These are phyloP conservation scores for Endotricha flammealis DNA, from an alignment of 2,888 invertebrate species.

Conservation along the genomic window DNA sequence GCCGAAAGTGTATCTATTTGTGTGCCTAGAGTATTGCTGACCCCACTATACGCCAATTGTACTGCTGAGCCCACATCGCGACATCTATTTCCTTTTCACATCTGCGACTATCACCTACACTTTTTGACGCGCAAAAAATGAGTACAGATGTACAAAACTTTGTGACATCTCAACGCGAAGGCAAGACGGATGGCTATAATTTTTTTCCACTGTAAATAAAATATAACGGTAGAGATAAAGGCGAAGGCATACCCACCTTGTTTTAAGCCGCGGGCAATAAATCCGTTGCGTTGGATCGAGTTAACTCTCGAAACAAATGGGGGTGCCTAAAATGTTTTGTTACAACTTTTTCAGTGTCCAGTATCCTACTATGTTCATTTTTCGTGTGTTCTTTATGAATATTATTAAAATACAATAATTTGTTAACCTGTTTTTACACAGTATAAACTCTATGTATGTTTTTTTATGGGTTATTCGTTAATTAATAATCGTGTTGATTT, in stretches of 20 bases:
- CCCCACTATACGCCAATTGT: too few species aligned
- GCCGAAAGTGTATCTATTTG: too few species aligned
- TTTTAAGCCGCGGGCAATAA: slow-evolving; percentile 41
- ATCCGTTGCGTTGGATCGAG: slow-evolving; percentile 32
- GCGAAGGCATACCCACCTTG: slow-evolving; percentile 40
- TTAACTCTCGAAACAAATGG: slow-evolving; percentile 44
- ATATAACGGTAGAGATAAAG: slow-evolving; percentile 46
- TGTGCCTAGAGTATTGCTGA: too few species aligned
- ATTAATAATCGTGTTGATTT: too few species aligned
- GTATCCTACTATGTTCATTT: too few species aligned
- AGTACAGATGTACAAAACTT: slow-evolving; percentile 30
- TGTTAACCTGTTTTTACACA: too few species aligned
- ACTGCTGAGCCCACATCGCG: too few species aligned
- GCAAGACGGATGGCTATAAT: slow-evolving; percentile 41
- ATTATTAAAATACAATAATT: background rate
- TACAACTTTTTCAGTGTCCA: slow-evolving; percentile 49
- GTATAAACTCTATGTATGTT: too few species aligned
- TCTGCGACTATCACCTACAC: too few species aligned
- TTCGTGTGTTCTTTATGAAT: background rate
- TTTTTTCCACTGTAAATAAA: slow-evolving; percentile 47
- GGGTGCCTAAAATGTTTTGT: slow-evolving; percentile 44
- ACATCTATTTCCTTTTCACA: slow-evolving; percentile 9
- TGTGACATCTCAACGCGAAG: slow-evolving; percentile 37
- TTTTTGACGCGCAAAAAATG: slow-evolving; percentile 22
- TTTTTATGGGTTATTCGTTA: too few species aligned